These are phyloP conservation scores for Portunus trituberculatus DNA, from an alignment of 1,140 invertebrate species.

Conservation along the genomic window DNA sequence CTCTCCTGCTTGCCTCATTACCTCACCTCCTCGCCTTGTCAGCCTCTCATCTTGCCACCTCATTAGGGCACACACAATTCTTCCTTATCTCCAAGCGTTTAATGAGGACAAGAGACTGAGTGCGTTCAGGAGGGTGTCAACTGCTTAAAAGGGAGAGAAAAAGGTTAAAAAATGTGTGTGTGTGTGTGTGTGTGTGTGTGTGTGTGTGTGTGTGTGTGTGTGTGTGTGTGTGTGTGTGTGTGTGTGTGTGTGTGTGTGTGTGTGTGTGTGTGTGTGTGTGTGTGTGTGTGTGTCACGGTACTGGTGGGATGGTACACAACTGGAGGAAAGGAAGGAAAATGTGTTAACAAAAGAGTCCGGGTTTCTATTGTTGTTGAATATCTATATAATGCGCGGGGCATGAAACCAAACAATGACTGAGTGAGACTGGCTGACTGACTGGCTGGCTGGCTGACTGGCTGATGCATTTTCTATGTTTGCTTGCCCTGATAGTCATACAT, in stretches of 20 bases:
- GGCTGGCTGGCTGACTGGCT: background rate
- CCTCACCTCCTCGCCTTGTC: background rate
- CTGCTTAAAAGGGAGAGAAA: no score
- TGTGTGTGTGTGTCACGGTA: conserved; percentile 36
- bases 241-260: conserved; percentile 42
- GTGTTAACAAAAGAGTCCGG: background rate
- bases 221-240: conserved; percentile 50
- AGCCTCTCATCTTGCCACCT: background rate
- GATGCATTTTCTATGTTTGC: no score
- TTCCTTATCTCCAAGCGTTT: background rate
- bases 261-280: conserved; percentile 49
- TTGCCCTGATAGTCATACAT: background rate
- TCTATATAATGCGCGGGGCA: background rate
- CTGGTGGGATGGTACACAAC: background rate
- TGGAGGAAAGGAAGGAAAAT: background rate
- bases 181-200: conserved; percentile 45
- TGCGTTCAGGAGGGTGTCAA: background rate
- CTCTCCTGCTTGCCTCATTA: background rate
- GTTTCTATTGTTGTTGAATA: background rate
- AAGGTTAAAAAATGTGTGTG: background rate
- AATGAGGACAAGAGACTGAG: background rate
- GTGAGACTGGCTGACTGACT: background rate
- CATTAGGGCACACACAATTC: background rate
- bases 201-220: conserved; percentile 43
- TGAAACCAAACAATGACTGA: background rate